Percentiles rank a stretch among this genome's conserved stretches.
Conservation (phyloP, 2,113 vertebrate species). For the Hippocampus mohnikei region DNA sequence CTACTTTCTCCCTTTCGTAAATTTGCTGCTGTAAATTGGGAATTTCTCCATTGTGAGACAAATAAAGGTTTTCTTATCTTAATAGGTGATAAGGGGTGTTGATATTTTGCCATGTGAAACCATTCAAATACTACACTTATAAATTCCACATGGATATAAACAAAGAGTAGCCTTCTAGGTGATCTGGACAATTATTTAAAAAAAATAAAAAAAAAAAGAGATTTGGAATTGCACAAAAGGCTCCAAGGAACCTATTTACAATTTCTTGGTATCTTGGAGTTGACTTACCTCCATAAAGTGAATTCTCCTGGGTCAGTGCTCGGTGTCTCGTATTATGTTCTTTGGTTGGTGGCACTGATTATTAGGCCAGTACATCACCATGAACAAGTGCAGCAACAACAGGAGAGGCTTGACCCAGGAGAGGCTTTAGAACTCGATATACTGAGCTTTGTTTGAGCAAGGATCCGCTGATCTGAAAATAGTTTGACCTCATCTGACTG, state of each 20-base stretch:
- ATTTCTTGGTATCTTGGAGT: slow-evolving; percentile 46
- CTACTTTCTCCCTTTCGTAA: too few species aligned
- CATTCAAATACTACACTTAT: too few species aligned
- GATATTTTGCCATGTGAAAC: too few species aligned
- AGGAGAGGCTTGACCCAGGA: slow-evolving; percentile 11
- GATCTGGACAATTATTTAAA: slow-evolving; percentile 8
- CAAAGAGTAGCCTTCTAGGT: not conserved
- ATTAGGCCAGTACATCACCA: slow-evolving; percentile 59
- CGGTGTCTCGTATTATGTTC: slow-evolving; percentile 41
- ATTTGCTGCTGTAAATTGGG: too few species aligned
- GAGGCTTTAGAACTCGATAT: slow-evolving; percentile 37
- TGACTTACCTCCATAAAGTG: slow-evolving; percentile 45
- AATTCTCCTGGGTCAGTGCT: slow-evolving; percentile 34
- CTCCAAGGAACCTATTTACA: slow-evolving; percentile 37
- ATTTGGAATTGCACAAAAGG: slow-evolving; percentile 30
- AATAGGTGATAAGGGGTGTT: too few species aligned
- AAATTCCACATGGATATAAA: too few species aligned
- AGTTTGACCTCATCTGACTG: slow-evolving; percentile 31
- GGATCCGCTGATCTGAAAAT: slow-evolving; percentile 32
- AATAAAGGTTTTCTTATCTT: too few species aligned
- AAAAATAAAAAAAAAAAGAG: slow-evolving; percentile 21
- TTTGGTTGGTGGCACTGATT: slow-evolving; percentile 38
- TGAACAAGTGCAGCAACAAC: slow-evolving; percentile 25
- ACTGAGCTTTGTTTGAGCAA: slow-evolving; percentile 35
- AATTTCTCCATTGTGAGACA: too few species aligned